Conservation (phyloP, 2,113 vertebrate species). For the Martes martes region DNA sequence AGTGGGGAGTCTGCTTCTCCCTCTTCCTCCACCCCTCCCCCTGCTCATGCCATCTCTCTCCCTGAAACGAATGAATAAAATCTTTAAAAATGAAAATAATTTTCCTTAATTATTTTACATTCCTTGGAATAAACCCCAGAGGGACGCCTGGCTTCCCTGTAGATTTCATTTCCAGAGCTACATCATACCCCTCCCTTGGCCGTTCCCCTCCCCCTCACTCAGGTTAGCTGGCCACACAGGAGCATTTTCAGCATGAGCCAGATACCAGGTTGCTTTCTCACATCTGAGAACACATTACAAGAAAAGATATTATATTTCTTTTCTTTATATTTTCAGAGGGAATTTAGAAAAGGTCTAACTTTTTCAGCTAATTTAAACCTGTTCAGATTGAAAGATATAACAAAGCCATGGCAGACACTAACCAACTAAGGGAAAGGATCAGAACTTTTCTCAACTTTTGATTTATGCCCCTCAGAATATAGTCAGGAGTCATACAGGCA, state of each 20-base stretch:
- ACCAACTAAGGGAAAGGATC: not conserved
- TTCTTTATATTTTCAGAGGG: not conserved
- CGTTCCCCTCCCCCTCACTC: not conserved
- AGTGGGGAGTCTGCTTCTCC: not conserved
- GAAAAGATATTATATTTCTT: not conserved
- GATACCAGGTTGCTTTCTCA: not conserved
- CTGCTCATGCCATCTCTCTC: not conserved
- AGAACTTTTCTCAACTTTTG: not conserved
- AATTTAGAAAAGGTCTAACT: not conserved
- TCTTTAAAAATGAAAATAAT: not conserved
- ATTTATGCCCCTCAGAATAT: not conserved
- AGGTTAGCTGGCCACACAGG: not conserved
- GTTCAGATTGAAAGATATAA: not conserved
- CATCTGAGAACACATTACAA: not conserved
- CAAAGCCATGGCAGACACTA: not conserved
- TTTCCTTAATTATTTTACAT: not conserved
- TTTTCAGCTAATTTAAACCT: not conserved
- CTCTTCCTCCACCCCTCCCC: not conserved
- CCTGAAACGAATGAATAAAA: not conserved
- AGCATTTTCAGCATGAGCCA: not conserved
- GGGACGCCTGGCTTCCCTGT: not conserved
- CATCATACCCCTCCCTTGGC: accelerated
- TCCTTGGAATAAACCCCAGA: not conserved
- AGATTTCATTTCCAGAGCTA: not conserved
- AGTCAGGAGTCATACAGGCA: not conserved